Evolutionary conservation across 92 coral and sea anemone genomes (phyloP).

Genomic region (Virgularia gustaviana): DNA sequence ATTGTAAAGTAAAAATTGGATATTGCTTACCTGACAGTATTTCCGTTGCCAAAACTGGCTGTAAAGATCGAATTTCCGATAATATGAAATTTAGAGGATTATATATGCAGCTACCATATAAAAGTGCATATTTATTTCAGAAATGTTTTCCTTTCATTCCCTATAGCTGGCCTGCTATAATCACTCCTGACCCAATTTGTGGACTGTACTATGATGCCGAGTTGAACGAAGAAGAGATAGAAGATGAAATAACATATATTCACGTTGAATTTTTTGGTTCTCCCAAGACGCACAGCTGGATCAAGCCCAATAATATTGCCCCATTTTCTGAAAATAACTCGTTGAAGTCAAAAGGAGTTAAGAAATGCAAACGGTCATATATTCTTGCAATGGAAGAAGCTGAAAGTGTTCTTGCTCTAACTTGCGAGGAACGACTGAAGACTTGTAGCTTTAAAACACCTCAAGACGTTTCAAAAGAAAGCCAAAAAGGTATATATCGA

Average conservation of each 20-base stretch:
- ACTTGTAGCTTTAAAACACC: conserved; percentile 62
- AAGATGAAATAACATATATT: conserved; percentile 79
- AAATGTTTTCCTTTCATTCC: background rate
- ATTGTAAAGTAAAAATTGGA: too few species aligned
- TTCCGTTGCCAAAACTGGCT: background rate
- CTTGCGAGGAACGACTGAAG: conserved; percentile 56
- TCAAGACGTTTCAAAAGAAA: background rate
- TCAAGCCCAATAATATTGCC: conserved; percentile 60
- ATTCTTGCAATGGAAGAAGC: conserved; percentile 78
- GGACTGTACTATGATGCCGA: conserved; percentile 88
- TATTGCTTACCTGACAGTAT: too few species aligned
- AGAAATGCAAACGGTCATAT: conserved; percentile 50
- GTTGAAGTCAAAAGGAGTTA: conserved; percentile 56
- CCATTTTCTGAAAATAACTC: conserved; percentile 54
- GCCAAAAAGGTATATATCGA: background rate
- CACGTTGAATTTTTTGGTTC: conserved; percentile 90
- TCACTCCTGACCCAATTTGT: conserved; percentile 80
- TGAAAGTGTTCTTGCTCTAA: conserved; percentile 35
- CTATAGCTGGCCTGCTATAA: conserved; percentile 87
- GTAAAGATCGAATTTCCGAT: background rate
- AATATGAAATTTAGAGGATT: too few species aligned
- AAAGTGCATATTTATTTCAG: too few species aligned
- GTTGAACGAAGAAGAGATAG: conserved; percentile 58
- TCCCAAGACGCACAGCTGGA: conserved; percentile 86
- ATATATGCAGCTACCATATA: too few species aligned